Percentiles rank a stretch among this genome's conserved stretches.
Evolutionary conservation across 2,888 invertebrate genomes (phyloP).

Genomic region (Leptogaster cylindrica): DNA sequence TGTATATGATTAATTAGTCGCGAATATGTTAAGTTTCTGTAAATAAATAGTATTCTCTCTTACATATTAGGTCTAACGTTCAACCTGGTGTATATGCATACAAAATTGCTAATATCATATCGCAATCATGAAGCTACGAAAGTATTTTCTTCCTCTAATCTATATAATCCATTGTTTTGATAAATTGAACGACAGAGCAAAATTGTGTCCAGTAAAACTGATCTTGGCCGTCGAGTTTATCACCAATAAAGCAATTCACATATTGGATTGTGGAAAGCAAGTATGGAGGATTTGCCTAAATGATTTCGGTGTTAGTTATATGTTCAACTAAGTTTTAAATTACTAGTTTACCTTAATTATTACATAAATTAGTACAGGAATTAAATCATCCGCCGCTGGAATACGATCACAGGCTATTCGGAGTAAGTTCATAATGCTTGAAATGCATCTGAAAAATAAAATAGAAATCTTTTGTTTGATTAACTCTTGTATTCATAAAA

Average conservation of each 20-base stretch:
- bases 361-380: conserved; percentile 95
- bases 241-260: conserved; percentile 89
- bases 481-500: too few relatives aligned
- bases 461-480: too few relatives aligned
- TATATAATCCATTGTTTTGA: conserved; percentile 84
- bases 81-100: conserved; percentile 30
- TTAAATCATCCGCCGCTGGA: conserved; percentile 93
- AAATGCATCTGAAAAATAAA: conserved; percentile 72
- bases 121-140: neutral
- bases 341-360: conserved; percentile 78
- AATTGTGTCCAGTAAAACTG: conserved; percentile 99
- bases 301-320: too few relatives aligned
- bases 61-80: conserved; percentile 23
- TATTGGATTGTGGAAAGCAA: conserved; percentile 95
- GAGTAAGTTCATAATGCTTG: conserved; percentile 91
- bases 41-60: conserved; percentile 36
- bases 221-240: conserved; percentile 84
- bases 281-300: conserved; percentile 90
- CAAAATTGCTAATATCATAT: conserved; percentile 28
- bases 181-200: conserved; percentile 94
- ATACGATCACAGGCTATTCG: conserved; percentile 81
- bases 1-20: conserved; percentile 22
- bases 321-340: conserved; percentile 7
- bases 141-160: conserved; percentile 42
- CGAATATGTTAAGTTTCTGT: conserved; percentile 4